Evolutionary conservation across 2,888 invertebrate genomes (phyloP).

Genomic region (Lasioglossum morio): DNA sequence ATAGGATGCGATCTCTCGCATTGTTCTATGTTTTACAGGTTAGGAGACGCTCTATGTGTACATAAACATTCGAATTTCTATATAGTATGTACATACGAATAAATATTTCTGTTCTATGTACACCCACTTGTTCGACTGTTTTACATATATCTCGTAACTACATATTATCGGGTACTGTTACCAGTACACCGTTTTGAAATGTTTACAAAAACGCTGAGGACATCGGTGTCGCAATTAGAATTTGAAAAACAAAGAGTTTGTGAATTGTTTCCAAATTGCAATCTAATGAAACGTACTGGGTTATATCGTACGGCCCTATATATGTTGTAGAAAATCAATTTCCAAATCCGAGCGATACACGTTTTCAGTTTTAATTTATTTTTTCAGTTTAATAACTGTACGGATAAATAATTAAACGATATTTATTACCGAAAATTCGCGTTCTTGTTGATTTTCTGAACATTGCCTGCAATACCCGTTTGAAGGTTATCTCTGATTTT

Average conservation of each 20-base stretch:
- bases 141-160: not conserved
- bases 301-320: not conserved
- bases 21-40: not conserved
- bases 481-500: constrained; percentile 43
- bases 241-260: not conserved
- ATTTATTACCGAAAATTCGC: not conserved
- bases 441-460: not conserved
- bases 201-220: not conserved
- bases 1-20: not conserved
- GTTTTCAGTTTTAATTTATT: not conserved
- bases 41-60: not conserved
- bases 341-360: not conserved
- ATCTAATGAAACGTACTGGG: not conserved
- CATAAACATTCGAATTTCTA: not conserved
- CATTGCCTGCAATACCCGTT: not conserved
- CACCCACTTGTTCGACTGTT: not conserved
- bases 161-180: not conserved
- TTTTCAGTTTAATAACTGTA: not conserved
- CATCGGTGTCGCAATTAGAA: not conserved
- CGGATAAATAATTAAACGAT: constrained; percentile 9
- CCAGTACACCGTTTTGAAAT: not conserved
- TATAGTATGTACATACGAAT: not conserved
- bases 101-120: not conserved
- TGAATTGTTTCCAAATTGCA: not conserved
- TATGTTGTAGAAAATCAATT: not conserved